Base-by-base conservation (phyloP, 2,888 invertebrate species). In the Oconnorella tubifera region DNA sequence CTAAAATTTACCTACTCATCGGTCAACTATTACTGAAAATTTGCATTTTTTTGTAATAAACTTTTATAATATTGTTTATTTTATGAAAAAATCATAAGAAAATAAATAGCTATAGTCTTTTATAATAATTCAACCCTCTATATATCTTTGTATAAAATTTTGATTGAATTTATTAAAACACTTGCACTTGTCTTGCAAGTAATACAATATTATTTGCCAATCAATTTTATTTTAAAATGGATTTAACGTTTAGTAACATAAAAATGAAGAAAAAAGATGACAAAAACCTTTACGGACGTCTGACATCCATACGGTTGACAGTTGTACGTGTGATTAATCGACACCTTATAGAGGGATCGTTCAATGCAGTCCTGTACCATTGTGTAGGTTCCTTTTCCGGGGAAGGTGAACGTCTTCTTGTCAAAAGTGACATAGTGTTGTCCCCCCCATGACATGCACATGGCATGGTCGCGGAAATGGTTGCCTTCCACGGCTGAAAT, bases 381-480 rank as follows among this genome's bases (percentile, higher is more conserved):
- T 0, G 70, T 62, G 64, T 71, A 71, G 2, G 70, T 68, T 33
- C 67, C 65, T 33, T 62, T 55, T 2, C 67, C 67, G 1, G 56
- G 53, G 64, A 56, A 71, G 50, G 56, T 64, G 65, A 59, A 69
- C 23, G 59, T 28, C 33, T 62, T 64, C 2, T 63, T 59, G 59
- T 71, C 71, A 57, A 71, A 71, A 23, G 71, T 69, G 51, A 50
- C 55, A 53, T 67, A 67, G 50, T 71, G 70, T 10, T 59, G 59
- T 31, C 64, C 64, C 33, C 64, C 58, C 59, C 60, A 60, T 6
- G 62, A 57, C 4, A 62, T 55, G 58, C 71, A 71, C 28, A 57
- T 57, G 48, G 66, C 48, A 40, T 67, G 61, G 23, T 59, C 60
- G 2, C 59, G 59, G 50, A 61, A 68, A 1, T 48, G 56, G 48